These are phyloP conservation scores for Zaprionus kolodkinae DNA, from an alignment of 1,140 invertebrate genomes.

Conservation along the genomic window DNA sequence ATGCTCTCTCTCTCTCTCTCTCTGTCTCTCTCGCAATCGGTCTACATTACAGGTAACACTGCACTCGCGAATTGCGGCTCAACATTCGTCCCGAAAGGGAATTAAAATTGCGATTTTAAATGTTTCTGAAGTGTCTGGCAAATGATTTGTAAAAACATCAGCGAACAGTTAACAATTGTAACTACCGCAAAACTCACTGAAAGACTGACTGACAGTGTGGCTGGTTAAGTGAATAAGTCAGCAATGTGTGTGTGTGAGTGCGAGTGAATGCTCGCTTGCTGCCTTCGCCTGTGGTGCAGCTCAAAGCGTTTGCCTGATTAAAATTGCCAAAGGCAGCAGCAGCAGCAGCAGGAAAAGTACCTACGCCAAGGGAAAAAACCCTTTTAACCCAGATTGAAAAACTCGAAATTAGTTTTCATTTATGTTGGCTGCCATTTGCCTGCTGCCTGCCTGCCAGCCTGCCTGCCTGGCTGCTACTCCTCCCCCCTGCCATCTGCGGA, in stretches of 20 bases:
- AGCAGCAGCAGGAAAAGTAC: conserved; percentile 32
- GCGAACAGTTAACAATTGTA: conserved; percentile 28
- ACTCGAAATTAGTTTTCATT: conserved; percentile 82
- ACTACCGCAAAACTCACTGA: background rate
- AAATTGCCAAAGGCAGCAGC: conserved; percentile 57
- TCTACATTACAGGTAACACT: conserved; percentile 2
- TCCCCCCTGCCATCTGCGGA: background rate
- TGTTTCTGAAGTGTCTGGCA: conserved; percentile 74
- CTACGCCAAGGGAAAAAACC: conserved; percentile 39
- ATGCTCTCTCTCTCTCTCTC: conserved; percentile 37
- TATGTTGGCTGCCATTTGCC: conserved; percentile 52
- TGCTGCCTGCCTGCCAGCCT: too few species aligned
- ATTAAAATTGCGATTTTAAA: conserved; percentile 76
- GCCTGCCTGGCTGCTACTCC: background rate
- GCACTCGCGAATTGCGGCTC: conserved; percentile 23
- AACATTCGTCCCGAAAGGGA: conserved; percentile 40
- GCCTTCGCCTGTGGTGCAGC: conserved; percentile 30
- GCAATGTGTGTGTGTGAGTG: background rate
- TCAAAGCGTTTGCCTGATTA: conserved; percentile 77
- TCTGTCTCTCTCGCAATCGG: background rate
- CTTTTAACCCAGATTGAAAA: conserved; percentile 83
- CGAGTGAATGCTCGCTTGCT: conserved; percentile 51
- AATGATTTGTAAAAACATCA: conserved; percentile 74
- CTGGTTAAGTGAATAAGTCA: background rate
- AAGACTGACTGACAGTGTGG: background rate